phyloP scores from a whole-genome alignment of 2,113 vertebrate genomes.

The Galemys pyrenaicus region DNA sequence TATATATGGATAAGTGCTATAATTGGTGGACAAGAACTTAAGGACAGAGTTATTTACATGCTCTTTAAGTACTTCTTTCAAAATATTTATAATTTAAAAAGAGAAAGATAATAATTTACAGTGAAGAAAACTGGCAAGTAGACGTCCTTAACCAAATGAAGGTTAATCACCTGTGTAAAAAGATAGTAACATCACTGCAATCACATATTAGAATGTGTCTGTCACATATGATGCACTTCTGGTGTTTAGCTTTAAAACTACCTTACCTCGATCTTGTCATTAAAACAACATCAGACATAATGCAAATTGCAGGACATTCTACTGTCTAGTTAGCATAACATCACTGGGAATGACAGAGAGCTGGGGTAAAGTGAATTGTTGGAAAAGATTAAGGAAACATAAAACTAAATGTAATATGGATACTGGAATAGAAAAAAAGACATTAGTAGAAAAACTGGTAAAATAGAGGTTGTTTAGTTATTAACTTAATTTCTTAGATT shows the following conservation, averaged over 20 bases:
- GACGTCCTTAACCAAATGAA: background rate
- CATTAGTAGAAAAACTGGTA: background rate
- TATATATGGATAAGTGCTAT: background rate
- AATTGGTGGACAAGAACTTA: background rate
- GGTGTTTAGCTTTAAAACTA: conserved; percentile 2
- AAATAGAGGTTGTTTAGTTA: conserved; percentile 1
- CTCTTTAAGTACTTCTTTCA: background rate
- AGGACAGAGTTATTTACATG: background rate
- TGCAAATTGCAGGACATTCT: background rate
- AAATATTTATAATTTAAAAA: conserved; percentile 18
- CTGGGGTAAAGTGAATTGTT: background rate
- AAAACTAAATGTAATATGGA: background rate
- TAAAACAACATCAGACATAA: conserved; percentile 6
- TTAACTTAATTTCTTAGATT: background rate
- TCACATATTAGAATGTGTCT: background rate
- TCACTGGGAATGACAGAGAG: no score
- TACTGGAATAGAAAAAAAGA: background rate
- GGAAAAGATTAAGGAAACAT: background rate
- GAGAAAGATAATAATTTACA: conserved; percentile 7
- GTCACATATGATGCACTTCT: background rate
- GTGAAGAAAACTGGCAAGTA: background rate
- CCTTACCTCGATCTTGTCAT: background rate
- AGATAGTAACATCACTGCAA: background rate
- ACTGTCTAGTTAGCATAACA: background rate
- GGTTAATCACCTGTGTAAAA: background rate